phyloP scores from a whole-genome alignment of 2,113 vertebrate species.

The Hyperopisus bebe region DNA sequence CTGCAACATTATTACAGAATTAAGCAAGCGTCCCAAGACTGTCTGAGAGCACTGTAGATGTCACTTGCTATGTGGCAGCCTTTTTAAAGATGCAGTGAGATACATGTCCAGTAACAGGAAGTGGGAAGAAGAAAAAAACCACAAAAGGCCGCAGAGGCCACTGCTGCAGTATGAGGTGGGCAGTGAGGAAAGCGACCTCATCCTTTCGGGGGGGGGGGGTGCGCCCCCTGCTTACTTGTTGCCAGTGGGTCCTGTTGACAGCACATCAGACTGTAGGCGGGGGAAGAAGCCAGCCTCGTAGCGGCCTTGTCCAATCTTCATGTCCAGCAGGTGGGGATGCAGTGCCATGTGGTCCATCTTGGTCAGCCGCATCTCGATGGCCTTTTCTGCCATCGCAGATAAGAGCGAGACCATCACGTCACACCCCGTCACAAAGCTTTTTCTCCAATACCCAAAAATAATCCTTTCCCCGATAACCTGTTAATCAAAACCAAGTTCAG shows the following conservation, averaged over 20 bases:
- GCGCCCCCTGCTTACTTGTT: conserved; percentile 77
- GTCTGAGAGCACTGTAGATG: not conserved
- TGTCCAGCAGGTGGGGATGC: conserved; percentile 93
- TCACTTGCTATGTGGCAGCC: not conserved
- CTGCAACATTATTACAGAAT: not conserved
- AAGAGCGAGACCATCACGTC: not conserved
- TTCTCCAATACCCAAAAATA: not conserved
- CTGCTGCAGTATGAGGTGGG: not conserved
- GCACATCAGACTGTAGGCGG: conserved; percentile 86
- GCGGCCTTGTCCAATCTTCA: conserved; percentile 98
- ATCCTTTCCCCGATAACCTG: not conserved
- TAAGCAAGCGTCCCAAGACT: not conserved
- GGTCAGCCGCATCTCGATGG: conserved; percentile 82
- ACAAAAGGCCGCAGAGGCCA: not conserved
- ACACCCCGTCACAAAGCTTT: not conserved
- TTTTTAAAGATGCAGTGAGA: not conserved
- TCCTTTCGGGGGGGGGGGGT: not conserved
- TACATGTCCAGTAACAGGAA: not conserved
- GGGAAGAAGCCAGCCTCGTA: conserved; percentile 97
- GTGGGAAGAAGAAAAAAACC: not conserved
- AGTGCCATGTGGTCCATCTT: conserved; percentile 97
- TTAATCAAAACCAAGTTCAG: not conserved
- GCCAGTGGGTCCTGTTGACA: conserved; percentile 85
- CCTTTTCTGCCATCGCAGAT: conserved; percentile 69
- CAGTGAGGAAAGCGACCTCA: not conserved